These are phyloP conservation scores for Astropecten irregularis DNA, from an alignment of 53 echinoderm and acorn worm genomes.

Conservation along the genomic window DNA sequence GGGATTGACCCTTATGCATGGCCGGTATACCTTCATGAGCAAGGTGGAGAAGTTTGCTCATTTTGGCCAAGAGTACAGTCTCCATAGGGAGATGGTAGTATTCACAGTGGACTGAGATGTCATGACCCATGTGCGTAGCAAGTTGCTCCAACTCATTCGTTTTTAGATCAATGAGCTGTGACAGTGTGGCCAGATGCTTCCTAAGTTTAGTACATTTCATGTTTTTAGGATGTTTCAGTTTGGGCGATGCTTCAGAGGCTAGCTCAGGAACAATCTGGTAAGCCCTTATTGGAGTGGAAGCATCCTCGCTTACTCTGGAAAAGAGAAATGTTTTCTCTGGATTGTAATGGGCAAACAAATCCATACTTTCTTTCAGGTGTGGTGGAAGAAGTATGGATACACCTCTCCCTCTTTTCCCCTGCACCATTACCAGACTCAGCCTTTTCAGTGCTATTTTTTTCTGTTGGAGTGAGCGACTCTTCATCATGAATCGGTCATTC, in stretches of 20 bases:
- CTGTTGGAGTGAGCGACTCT: slow-evolving; percentile 26
- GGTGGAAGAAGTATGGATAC: slow-evolving; percentile 47
- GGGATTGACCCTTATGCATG: slow-evolving; percentile 37
- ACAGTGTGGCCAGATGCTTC: slow-evolving; percentile 58
- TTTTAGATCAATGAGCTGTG: slow-evolving; percentile 52
- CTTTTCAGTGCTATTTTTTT: slow-evolving; percentile 40
- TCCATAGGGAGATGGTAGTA: slow-evolving; percentile 58
- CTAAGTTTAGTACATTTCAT: slow-evolving; percentile 58
- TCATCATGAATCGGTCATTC: background rate
- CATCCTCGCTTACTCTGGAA: background rate
- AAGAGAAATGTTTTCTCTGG: slow-evolving; percentile 27
- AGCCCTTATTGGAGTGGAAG: slow-evolving; percentile 44
- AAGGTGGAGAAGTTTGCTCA: slow-evolving; percentile 32
- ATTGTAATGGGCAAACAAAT: slow-evolving; percentile 18
- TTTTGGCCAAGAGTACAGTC: too few species aligned
- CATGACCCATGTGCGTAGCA: slow-evolving; percentile 59
- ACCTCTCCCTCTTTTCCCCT: slow-evolving; percentile 43
- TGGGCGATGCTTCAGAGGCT: background rate
- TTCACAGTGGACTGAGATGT: slow-evolving; percentile 44
- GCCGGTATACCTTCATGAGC: slow-evolving; percentile 38
- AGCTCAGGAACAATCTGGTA: background rate
- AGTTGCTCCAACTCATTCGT: slow-evolving; percentile 57
- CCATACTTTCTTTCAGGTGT: slow-evolving; percentile 31
- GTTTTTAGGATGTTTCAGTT: slow-evolving; percentile 53
- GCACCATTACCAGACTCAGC: slow-evolving; percentile 35